A percentile compares a stretch with the other conserved stretches of the same genome.
Conservation (phyloP, 2,113 vertebrate genomes). For the Orcinus orca region DNA sequence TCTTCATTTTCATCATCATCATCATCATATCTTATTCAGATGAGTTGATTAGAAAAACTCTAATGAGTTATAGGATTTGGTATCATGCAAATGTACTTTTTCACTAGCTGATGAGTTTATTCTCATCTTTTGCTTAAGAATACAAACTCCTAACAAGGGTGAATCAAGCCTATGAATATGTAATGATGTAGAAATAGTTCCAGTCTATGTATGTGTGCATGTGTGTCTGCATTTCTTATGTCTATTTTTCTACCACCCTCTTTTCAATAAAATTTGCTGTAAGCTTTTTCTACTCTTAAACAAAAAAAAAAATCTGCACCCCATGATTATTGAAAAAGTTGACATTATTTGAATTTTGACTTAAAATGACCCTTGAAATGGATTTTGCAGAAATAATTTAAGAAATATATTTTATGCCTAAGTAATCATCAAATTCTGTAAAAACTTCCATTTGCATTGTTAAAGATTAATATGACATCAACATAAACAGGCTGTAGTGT, state of each 20-base stretch:
- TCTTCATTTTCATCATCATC: constrained; percentile 56
- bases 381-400: constrained; percentile 43
- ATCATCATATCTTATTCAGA: constrained; percentile 66
- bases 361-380: constrained; percentile 45
- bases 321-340: constrained; percentile 47
- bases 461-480: constrained; percentile 57
- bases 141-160: constrained; percentile 68
- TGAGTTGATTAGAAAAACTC: constrained; percentile 71
- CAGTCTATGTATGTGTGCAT: constrained; percentile 25
- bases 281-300: constrained; percentile 54
- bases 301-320: background rate
- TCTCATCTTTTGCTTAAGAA: constrained; percentile 69
- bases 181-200: constrained; percentile 39
- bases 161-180: constrained; percentile 65
- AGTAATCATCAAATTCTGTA: constrained; percentile 24
- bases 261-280: constrained; percentile 52
- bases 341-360: background rate
- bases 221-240: constrained; percentile 55
- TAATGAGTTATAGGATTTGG: constrained; percentile 65
- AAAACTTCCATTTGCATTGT: constrained; percentile 54
- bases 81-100: constrained; percentile 54
- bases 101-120: constrained; percentile 67
- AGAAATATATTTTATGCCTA: constrained; percentile 51
- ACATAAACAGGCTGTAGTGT: constrained; percentile 26
- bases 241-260: background rate